Base-by-base conservation (phyloP, 2,113 vertebrate species). In the Mus spicilegus region DNA sequence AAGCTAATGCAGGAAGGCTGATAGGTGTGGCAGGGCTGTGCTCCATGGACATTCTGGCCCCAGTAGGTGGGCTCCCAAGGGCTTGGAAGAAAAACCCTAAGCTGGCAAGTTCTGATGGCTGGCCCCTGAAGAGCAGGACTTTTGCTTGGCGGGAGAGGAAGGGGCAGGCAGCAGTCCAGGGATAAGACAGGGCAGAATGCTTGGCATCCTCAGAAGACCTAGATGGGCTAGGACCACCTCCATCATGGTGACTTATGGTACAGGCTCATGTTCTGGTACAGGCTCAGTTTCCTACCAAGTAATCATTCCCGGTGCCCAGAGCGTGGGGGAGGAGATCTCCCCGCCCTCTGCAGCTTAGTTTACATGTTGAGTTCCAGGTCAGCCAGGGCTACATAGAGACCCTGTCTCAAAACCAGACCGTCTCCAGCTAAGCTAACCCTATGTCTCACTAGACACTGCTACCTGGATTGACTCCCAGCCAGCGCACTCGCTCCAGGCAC, bases 181-280 rank as follows among this genome's bases (percentile, higher is more conserved):
- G 33, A 75, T 49, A 20, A 14, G 49, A 30, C 3, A 14, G 49
- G 46, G 19, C 11, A 11, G 46, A 9, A 3, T 39, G 49, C 22
- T 88, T 26, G 49, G 17, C 22, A 10, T n/a, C 9, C 65, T 61
- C 11, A 22, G 72, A 88, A 33, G 86, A 61, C 69, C 49, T 39
- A 51, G 13, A 11, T 39, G 36, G 81, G 36, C 51, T 42, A 28
- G 14, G 17, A 42, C 54, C 36, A 39, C 46, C 8, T 28, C 49
- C 28, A 33, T 56, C 61, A 49, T 13, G 30, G 46, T 7, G 4
- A 72, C 19, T 24, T 46, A 7, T 24, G 2, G 51, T 3, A 56
- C 8, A 19, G 65, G 54, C 8, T 8, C 24, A 9, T 4, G 30
- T 17, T 46, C 1, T 5, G 1, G 20, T 13, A 4, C 28, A 12